Evolutionary conservation across 2,113 vertebrate genomes (phyloP), one percentile per base, ranked within the genome.

Genomic region (Indicator indicator): DNA sequence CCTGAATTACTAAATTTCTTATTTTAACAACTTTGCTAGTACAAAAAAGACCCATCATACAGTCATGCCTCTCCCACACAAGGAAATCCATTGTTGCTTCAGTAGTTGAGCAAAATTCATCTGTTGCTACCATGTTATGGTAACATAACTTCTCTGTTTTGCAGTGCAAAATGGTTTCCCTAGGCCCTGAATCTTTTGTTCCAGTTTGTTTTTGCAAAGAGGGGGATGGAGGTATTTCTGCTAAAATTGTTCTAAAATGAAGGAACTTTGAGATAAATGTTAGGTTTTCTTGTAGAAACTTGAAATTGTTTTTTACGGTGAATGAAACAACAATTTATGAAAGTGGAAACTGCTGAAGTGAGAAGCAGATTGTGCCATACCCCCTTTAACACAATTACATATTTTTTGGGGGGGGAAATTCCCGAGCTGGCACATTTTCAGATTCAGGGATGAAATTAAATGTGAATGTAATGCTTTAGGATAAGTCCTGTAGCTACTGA

Each of bases 61-160:
- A 86, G 93, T 78, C 46, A 7, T 79, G 88, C 20, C n/a, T 73
- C 59, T 50, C 63, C 77, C 67, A 11, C 62, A 91, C 88, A 94
- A 91, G 58, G 73, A 88, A 91, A 81, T 64, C 75, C 76, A 63
- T 95, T 95, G 95, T 97, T 90, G 36, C 67, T 89, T 73, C 89
- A 52, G 46, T 44, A 55, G 42, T 95, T 86, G 48, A 50, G 79
- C 65, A 86, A 60, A 91, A 91, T 32, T 9, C 28, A 16, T 88
- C 88, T 90, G 91, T 90, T 93, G 80, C 67, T 81, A 30, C n/a
- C 40, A 28, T 0, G 0, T 91, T 81, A 12, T 7, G n/a, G 85
- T 62, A 69, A 58, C 52, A 44, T 63, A 91, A 78, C 67, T 83
- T 80, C 91, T 88, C 89, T 95, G 87, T 95, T 95, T 56, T 64